phyloP scores from a whole-genome alignment of 2,113 vertebrate species.

The Pteruthius melanotis region DNA sequence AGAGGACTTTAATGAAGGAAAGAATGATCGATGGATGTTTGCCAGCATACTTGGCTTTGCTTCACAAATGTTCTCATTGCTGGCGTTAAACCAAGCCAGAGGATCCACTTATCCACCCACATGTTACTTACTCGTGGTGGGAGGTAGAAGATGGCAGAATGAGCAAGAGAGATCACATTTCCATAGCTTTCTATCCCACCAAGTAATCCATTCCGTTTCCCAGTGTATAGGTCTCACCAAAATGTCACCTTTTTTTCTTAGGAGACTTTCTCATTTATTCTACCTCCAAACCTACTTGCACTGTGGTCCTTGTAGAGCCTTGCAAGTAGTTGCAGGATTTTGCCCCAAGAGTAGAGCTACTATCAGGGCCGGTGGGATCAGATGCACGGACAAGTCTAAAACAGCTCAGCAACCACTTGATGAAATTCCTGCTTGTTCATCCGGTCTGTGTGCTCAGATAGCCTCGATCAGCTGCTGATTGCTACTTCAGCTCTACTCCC shows the following conservation, averaged over 20 bases:
- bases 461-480: neutral
- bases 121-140: neutral
- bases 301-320: neutral
- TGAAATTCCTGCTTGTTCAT: neutral
- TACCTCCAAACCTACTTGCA: neutral
- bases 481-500: neutral
- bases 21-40: constrained; percentile 40
- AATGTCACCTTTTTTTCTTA: neutral
- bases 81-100: constrained; percentile 27
- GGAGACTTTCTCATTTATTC: neutral
- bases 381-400: neutral
- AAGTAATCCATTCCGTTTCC: neutral
- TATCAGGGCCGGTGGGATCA: neutral
- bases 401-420: neutral
- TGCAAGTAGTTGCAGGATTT: neutral
- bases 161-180: neutral
- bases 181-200: neutral
- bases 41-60: constrained; percentile 43
- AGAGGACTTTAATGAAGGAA: constrained; percentile 57
- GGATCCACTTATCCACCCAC: constrained; percentile 15
- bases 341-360: neutral
- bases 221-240: neutral
- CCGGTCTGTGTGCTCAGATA: neutral
- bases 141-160: neutral
- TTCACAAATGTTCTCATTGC: constrained; percentile 45